These are phyloP conservation scores for Drepana falcataria DNA, from an alignment of 2,888 invertebrate species.

Conservation along the genomic window DNA sequence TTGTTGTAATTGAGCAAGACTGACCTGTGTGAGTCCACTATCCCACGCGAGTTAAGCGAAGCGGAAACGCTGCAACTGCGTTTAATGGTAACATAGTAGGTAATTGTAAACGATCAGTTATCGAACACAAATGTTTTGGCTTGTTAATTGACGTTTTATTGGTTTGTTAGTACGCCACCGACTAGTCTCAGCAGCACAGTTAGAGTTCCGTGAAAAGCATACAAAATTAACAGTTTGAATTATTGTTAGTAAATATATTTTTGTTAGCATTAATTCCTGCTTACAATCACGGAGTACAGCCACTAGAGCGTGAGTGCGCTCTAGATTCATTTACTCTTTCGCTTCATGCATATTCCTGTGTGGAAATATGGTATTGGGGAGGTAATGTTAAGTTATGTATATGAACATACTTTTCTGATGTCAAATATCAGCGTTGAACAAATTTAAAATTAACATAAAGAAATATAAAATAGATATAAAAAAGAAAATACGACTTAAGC, in stretches of 20 bases:
- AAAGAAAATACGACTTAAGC: no score
- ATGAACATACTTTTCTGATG: no score
- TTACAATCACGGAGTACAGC: no score
- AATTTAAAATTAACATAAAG: no score
- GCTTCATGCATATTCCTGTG: no score
- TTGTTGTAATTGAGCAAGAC: neutral
- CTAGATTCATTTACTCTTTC: no score
- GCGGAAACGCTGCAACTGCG: neutral
- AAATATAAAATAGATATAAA: no score
- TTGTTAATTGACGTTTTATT: slow-evolving; percentile 53
- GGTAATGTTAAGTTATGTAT: no score
- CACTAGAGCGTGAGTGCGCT: no score
- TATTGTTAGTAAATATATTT: slow-evolving; percentile 1
- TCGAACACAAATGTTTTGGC: slow-evolving; percentile 46
- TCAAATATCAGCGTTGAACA: no score
- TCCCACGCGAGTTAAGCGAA: neutral
- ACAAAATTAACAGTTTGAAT: slow-evolving; percentile 2
- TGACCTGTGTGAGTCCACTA: neutral
- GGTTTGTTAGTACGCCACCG: slow-evolving; percentile 43
- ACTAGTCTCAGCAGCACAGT: slow-evolving; percentile 12
- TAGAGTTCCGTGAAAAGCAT: slow-evolving; percentile 1
- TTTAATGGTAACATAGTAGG: slow-evolving; percentile 5
- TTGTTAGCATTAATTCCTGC: no score
- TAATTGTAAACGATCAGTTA: slow-evolving; percentile 25
- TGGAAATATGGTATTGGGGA: no score